Evolutionary conservation across 2,797 vertebrate genomes (phyloP).

Genomic region (Smutsia temminckii): DNA sequence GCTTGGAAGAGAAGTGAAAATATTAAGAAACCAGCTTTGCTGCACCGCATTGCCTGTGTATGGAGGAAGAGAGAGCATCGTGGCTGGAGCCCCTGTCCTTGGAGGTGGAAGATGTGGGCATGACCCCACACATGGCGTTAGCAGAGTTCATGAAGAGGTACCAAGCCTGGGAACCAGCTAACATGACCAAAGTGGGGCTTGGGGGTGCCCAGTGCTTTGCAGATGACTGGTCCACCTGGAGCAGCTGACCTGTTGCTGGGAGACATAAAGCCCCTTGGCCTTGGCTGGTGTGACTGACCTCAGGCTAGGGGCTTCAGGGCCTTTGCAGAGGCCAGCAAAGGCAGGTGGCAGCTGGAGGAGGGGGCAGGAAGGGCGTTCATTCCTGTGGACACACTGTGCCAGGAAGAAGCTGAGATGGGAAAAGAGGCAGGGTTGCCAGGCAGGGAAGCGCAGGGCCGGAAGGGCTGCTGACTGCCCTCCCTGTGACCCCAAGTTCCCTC

Average conservation of each 20-base stretch:
- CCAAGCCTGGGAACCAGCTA: neutral
- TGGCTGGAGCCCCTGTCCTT: neutral
- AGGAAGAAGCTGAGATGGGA: neutral
- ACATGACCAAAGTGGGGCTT: neutral
- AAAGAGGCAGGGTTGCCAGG: neutral
- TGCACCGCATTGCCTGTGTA: neutral
- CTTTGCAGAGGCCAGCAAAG: neutral
- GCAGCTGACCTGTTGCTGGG: too few species aligned
- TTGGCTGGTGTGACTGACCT: neutral
- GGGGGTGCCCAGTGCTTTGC: rapidly evolving
- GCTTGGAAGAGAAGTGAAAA: neutral
- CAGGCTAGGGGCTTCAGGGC: neutral
- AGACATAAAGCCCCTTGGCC: neutral
- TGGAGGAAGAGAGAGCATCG: neutral
- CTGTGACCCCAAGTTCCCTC: neutral
- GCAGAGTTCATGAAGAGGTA: neutral
- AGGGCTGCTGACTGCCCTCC: neutral
- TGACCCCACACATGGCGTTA: neutral
- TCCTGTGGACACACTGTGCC: neutral
- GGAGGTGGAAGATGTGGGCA: rapidly evolving
- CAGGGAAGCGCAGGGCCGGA: neutral
- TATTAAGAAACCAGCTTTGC: neutral
- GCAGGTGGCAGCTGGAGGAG: neutral
- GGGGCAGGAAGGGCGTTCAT: rapidly evolving
- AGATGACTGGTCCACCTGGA: neutral